Evolutionary conservation across 30 jellyfish, hydroid and myxozoan species (phyloP).

Genomic region (Mastigias papua): DNA sequence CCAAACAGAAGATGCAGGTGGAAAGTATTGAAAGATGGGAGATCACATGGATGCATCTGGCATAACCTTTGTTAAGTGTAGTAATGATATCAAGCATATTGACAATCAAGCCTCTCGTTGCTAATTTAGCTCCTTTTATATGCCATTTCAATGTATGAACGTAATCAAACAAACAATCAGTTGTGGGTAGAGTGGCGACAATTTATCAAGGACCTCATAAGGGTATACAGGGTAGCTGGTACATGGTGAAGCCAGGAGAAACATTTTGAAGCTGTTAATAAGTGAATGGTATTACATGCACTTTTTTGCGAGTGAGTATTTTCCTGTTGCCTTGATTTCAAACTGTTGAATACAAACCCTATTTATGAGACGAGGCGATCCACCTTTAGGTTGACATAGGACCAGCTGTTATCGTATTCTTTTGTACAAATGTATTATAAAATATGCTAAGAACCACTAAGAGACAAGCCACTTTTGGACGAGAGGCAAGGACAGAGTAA

Average conservation of each 20-base stretch:
- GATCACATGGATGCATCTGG: conserved; percentile 50
- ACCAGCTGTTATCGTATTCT: not conserved
- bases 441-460: too few relatives aligned
- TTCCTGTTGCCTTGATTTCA: too few relatives aligned
- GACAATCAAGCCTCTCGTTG: conserved; percentile 32
- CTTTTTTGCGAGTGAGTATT: too few relatives aligned
- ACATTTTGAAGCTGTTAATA: too few relatives aligned
- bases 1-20: conserved; percentile 28
- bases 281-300: too few relatives aligned
- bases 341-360: not conserved
- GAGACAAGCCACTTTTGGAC: too few relatives aligned
- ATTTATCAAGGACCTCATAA: not conserved
- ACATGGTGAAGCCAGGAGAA: not conserved
- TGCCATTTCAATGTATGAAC: not conserved
- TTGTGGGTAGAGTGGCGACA: not conserved
- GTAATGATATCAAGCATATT: too few relatives aligned
- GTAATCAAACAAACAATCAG: not conserved
- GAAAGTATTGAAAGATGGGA: not conserved
- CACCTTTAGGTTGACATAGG: not conserved
- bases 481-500: too few relatives aligned
- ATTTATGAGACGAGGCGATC: not conserved
- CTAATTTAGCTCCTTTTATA: conserved; percentile 15
- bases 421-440: too few relatives aligned
- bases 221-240: not conserved
- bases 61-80: not conserved